These are phyloP conservation scores for Progne subis DNA, from an alignment of 2,113 vertebrate species.

Conservation along the genomic window DNA sequence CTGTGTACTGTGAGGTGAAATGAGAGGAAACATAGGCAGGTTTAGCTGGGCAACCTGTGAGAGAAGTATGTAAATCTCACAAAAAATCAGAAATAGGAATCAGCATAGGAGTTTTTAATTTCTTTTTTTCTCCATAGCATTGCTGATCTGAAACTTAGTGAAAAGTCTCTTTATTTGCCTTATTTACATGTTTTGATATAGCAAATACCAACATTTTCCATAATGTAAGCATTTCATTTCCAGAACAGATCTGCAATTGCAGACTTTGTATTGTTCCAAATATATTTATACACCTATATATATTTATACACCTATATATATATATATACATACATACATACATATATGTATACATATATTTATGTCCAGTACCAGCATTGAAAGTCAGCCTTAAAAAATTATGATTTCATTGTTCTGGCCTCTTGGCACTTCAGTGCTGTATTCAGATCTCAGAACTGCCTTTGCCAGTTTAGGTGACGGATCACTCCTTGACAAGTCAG, in stretches of 20 bases:
- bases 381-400: background rate
- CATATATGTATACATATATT: background rate
- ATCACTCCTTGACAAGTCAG: background rate
- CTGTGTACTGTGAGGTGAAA: background rate
- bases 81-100: background rate
- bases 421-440: background rate
- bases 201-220: background rate
- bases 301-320: too few species aligned
- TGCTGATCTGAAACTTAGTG: background rate
- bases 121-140: background rate
- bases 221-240: background rate
- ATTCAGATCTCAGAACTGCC: background rate
- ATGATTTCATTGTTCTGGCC: background rate
- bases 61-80: background rate
- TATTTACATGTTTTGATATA: background rate
- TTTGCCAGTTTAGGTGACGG: background rate
- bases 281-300: background rate
- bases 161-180: background rate
- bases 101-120: background rate
- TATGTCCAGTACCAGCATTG: background rate
- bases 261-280: background rate
- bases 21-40: background rate
- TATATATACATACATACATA: background rate
- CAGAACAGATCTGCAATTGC: background rate
- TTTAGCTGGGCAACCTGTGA: background rate